A percentile compares a stretch with the other conserved stretches of the same genome.
Conservation (phyloP, 2,797 vertebrate species). For the Numenius phaeopus region DNA sequence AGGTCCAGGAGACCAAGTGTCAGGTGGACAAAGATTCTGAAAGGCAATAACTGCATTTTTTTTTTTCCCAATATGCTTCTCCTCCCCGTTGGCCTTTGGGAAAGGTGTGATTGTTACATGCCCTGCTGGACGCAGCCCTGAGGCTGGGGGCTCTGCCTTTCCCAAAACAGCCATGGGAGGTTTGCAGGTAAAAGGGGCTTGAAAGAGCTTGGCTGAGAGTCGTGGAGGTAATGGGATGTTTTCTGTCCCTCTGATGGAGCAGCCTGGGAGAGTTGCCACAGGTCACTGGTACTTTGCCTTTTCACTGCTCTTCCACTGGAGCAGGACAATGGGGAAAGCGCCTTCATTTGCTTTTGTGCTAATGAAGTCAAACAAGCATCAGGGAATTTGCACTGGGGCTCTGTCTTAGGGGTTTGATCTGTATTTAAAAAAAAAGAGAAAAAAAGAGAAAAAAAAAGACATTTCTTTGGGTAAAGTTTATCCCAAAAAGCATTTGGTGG, state of each 20-base stretch:
- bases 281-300: conserved; percentile 54
- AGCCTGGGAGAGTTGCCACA: conserved; percentile 58
- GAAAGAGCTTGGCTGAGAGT: accelerated
- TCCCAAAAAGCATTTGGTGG: conserved; percentile 1
- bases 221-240: not conserved
- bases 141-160: not conserved
- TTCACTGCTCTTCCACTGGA: conserved; percentile 33
- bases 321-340: conserved; percentile 13
- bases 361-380: conserved; percentile 63
- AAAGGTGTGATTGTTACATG: not conserved
- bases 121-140: not conserved
- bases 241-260: not conserved
- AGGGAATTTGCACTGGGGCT: conserved; percentile 43
- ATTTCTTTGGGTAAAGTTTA: conserved; percentile 3
- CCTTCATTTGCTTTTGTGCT: conserved; percentile 67
- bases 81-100: accelerated
- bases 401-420: conserved; percentile 7
- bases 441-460: not conserved
- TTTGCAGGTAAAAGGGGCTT: not conserved
- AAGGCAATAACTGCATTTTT: not conserved
- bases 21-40: not conserved
- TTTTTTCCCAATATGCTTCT: accelerated
- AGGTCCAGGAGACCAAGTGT: not conserved
- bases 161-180: accelerated
- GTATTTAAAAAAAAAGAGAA: not conserved